A percentile compares a stretch with the other conserved stretches of the same genome.
phyloP scores from a whole-genome alignment of 2,797 vertebrate genomes.

The Brachyrhaphis roseni region DNA sequence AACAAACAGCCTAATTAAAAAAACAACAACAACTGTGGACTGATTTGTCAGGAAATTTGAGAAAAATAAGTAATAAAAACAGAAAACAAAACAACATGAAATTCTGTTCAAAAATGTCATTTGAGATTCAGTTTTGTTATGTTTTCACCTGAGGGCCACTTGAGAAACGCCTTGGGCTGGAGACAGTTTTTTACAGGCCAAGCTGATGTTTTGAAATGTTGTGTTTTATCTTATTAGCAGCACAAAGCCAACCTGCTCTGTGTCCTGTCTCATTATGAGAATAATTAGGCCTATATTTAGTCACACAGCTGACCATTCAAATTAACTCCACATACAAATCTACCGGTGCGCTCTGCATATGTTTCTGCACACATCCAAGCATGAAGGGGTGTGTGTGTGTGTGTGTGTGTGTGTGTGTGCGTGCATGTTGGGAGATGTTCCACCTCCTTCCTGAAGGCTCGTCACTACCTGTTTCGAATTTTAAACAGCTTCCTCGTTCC shows the following conservation, averaged over 20 bases:
- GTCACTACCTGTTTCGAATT: conserved; percentile 77
- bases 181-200: conserved; percentile 1
- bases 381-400: conserved; percentile 18
- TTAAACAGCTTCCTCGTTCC: conserved; percentile 71
- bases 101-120: neutral
- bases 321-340: conserved; percentile 9
- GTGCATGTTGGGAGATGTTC: conserved; percentile 45
- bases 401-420: conserved; percentile 25
- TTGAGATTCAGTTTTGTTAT: neutral
- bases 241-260: neutral
- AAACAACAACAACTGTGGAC: neutral
- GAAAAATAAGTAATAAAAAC: neutral
- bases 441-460: conserved; percentile 69
- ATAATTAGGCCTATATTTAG: conserved; percentile 8
- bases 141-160: neutral
- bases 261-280: conserved; percentile 1
- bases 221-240: conserved; percentile 3
- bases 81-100: neutral
- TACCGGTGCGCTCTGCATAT: conserved; percentile 25
- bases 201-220: neutral
- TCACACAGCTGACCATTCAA: neutral
- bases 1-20: neutral
- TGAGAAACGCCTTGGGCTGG: neutral
- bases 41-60: neutral
- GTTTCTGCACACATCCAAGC: conserved; percentile 6